Base-by-base conservation (phyloP, 2,888 invertebrate genomes). In the Exocentrus adspersus region DNA sequence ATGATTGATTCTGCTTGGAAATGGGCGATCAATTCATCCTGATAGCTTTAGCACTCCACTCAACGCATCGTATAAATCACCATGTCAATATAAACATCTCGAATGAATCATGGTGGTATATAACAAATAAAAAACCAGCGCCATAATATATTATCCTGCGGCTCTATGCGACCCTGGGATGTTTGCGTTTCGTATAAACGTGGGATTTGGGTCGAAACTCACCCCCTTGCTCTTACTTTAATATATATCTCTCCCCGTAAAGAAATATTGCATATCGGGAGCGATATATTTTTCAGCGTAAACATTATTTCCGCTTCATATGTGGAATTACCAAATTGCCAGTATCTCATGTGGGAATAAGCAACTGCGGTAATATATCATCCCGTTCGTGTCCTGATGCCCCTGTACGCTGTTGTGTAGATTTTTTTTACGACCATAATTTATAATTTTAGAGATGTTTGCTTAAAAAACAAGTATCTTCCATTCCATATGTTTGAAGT, bases 41-140 rank as follows among this genome's bases (percentile, higher is more conserved):
- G 51, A 50, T 16, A n/a, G 32, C 51, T 17, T 51, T 20, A 30
- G 14, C 32, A 51, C 32, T 10, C 51, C 51, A 51, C 51, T 51
- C 51, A 51, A 12, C 51, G 12, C 51, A 51, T 32, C 51, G 6
- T 6, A 54, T 28, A 42, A 54, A 54, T 54, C 43, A 17, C 17
- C 17, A 43, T 30, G 43, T 54, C 54, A 43, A 54, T 43, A 54
- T 54, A 54, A 43, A 43, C 43, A 54, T 54, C 43, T 54, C 24
- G 43, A 43, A 54, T 54, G 54, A 54, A 43, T 54, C 54, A 54
- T 30, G 54, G 37, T 19, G 17, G 48, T 30, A 21, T 54, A 24
- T 43, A 43, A 43, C 54, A 43, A 54, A 54, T 54, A 43, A 54
- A 54, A 54, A 43, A 16, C 54, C 21, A 54, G 43, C 43, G 43